Evolutionary conservation across 2,113 vertebrate species (phyloP), one percentile per base, ranked within the genome.

Genomic region (Cromileptes altivelis): DNA sequence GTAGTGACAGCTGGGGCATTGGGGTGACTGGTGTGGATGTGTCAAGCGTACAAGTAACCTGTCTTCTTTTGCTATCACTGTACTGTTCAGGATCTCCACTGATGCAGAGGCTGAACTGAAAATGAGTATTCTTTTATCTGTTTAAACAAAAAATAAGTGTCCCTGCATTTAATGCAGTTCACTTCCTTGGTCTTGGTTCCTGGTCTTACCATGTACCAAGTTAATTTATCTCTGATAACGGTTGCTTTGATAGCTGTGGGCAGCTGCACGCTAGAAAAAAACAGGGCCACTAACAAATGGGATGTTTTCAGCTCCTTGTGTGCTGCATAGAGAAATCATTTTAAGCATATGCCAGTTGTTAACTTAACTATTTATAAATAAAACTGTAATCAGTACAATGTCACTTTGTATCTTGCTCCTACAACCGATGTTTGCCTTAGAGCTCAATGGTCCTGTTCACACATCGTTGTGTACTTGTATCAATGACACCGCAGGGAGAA

Each of bases 1-100:
- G 64, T 64, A 58, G 78, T 79, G 64, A 78, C 70, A 82, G 81
- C 60, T 75, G 30, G 53, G 79, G 30, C 30, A 74, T 78, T 47
- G 18, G 53, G 64, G 80, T 49, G 50, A 78, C 75, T 75, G 75
- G 73, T 62, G 61, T 79, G 42, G 64, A 63, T 80, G 58, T 67
- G 33, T 47, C 14, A 64, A 63, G 60, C 33, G 60, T 79, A 30
- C 45, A 67, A 52, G 13, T 69, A 71, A 71, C 11, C 47, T 53
- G 69, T 70, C 47, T 74, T 70, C 14, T 61, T 14, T 33, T 62
- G 9, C 17, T 52, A 23, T 12, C 7, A 57, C 53, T 71, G 18
- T 56, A 33, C 42, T 33, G 27, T 27, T 18, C 49, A 50, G 4
- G 8, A 30, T 30, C 30, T 30, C 50, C 4, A 21, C 15, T 15